Evolutionary conservation across 2,888 invertebrate genomes (phyloP), one percentile per base, ranked within the genome.

Genomic region (Archips crataeganus): DNA sequence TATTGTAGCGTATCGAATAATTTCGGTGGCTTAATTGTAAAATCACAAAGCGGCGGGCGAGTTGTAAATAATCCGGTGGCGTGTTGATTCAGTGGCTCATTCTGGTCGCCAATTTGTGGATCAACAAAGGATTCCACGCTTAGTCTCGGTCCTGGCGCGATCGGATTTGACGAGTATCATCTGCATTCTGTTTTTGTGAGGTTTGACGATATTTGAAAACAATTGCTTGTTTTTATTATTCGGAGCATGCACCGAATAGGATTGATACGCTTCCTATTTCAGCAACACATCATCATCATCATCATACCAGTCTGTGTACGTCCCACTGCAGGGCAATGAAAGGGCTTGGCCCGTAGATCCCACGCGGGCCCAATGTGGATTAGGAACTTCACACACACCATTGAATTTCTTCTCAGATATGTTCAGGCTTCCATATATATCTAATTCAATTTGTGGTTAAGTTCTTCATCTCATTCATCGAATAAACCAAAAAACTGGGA

Each of bases 31-130:
- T 45, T 32, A 59, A 68, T 68, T 68, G 59, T 34, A 68, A 47
- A 60, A 68, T 67, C 66, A 67, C 45, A 68, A 68, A 68, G 47
- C 23, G 13, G 47, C 13, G 45, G 13, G 23, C 15, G 45, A 5
- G 57, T 47, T 15, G 67, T 59, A 34, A 60, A 68, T 60, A 68
- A 68, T 68, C 59, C 34, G 10, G 34, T n/a, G 62, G 42, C 10
- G 15, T 65, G 36, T 68, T 68, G 47, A 68, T 60, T n/a, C 67
- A 45, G 67, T 34, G 47, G 34, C 8, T 60, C 45, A 57, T 57
- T 57, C 62, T 42, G 13, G 54, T 54, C 13, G 39, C 51, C 42
- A 42, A 67, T 57, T 64, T 11, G 15, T 13, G 65, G 51, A 51
- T 51, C 59, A 68, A 63, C 45, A 63, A 63, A n/a, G 57, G 32